A percentile compares a stretch with the other conserved stretches of the same genome.
Conservation (phyloP, 2,888 invertebrate species). For the Drosophila paramelanica region DNA sequence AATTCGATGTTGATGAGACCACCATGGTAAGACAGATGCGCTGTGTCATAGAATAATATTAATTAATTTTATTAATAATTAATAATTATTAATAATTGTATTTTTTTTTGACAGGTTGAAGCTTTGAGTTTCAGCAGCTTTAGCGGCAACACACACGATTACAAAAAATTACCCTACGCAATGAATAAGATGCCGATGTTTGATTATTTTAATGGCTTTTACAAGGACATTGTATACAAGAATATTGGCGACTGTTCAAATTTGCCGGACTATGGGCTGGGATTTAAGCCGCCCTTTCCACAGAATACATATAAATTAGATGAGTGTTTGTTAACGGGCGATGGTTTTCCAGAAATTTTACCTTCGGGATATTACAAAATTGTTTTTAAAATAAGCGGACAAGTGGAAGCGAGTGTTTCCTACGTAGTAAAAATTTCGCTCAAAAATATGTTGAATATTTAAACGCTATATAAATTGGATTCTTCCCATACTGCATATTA, state of each 20-base stretch:
- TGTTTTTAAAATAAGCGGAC: not conserved
- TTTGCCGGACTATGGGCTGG: not conserved
- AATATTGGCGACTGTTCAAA: not conserved
- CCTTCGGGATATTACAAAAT: not conserved
- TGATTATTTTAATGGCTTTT: not conserved
- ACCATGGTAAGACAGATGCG: not conserved
- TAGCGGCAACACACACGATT: not conserved
- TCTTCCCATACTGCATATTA: constrained; percentile 8
- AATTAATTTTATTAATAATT: too few relatives aligned
- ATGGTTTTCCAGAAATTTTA: not conserved
- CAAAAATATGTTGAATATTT: not conserved
- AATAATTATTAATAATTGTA: too few relatives aligned
- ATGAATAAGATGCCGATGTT: not conserved
- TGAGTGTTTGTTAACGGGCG: not conserved
- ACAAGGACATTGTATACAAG: not conserved
- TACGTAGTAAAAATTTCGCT: not conserved
- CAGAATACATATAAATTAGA: not conserved
- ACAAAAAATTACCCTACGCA: not conserved
- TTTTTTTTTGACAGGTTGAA: not conserved
- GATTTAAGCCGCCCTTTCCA: not conserved
- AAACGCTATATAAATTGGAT: not conserved
- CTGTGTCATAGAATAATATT: not conserved
- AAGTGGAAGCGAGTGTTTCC: not conserved
- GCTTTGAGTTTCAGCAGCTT: not conserved
- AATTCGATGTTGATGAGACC: constrained; percentile 1